Evolutionary conservation across 2,797 vertebrate genomes (phyloP).

Genomic region (Pyrocephalus nanus): DNA sequence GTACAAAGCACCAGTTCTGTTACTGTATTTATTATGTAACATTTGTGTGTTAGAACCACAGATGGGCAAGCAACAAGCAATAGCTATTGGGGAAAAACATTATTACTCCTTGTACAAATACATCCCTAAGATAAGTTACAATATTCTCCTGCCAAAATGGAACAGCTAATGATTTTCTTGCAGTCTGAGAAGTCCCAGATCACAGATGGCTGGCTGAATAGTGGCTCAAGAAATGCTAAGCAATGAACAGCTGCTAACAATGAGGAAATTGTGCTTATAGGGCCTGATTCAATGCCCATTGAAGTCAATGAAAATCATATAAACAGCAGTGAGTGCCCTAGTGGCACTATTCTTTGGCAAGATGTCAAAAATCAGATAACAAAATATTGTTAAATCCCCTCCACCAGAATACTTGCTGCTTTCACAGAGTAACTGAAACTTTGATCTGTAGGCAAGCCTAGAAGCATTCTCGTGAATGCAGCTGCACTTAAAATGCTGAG

Average conservation of each 20-base stretch:
- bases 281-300: background rate
- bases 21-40: conserved; percentile 40
- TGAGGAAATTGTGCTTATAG: conserved; percentile 58
- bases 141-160: conserved; percentile 42
- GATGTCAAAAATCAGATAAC: background rate
- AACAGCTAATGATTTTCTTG: conserved; percentile 43
- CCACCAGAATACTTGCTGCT: background rate
- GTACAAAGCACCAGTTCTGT: background rate
- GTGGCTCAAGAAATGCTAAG: conserved; percentile 48
- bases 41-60: conserved; percentile 23
- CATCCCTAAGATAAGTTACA: conserved; percentile 23
- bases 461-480: background rate
- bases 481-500: background rate
- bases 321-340: conserved; percentile 25
- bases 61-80: conserved; percentile 41
- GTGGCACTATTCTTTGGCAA: conserved; percentile 20
- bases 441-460: background rate
- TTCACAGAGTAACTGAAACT: background rate
- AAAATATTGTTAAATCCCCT: background rate
- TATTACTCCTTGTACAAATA: conserved; percentile 50
- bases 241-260: conserved; percentile 64
- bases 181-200: conserved; percentile 51
- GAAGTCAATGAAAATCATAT: conserved; percentile 60
- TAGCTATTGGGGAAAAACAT: conserved; percentile 42
- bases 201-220: conserved; percentile 52